Conservation (phyloP, 2,888 invertebrate species). For the Stenchaetothrips biformis region DNA sequence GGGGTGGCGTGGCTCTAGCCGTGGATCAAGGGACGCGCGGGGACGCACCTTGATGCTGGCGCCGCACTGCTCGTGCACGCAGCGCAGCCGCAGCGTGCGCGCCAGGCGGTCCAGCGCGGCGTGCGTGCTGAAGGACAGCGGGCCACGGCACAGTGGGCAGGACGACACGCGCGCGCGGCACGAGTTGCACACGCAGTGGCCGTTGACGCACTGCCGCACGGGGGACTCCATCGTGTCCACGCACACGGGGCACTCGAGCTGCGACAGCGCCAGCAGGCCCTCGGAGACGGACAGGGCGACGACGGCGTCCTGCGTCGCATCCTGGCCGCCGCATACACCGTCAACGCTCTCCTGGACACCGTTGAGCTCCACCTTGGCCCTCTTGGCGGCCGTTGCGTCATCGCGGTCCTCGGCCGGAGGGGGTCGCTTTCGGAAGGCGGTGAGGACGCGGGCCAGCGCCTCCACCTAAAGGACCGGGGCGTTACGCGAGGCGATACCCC, state of each 20-base stretch:
- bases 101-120: not conserved
- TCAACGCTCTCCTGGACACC: not conserved
- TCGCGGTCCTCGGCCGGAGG: not conserved
- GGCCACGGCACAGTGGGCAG: constrained; percentile 8
- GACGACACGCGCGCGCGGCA: not conserved
- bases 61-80: not conserved
- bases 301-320: not conserved
- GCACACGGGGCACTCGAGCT: constrained; percentile 18
- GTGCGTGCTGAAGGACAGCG: constrained; percentile 12
- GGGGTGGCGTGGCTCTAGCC: not conserved
- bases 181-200: constrained; percentile 18
- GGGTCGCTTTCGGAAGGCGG: not conserved
- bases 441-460: not conserved
- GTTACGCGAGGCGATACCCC: not conserved
- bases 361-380: not conserved
- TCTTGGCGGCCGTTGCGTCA: not conserved
- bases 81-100: constrained; percentile 1
- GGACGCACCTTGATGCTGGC: not conserved
- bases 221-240: constrained; percentile 15
- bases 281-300: not conserved
- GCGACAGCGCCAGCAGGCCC: not conserved
- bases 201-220: constrained; percentile 22
- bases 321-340: not conserved
- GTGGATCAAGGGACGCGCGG: not conserved
- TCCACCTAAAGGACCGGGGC: not conserved